phyloP scores from a whole-genome alignment of 2,797 vertebrate genomes.

The Vireo griseus region DNA sequence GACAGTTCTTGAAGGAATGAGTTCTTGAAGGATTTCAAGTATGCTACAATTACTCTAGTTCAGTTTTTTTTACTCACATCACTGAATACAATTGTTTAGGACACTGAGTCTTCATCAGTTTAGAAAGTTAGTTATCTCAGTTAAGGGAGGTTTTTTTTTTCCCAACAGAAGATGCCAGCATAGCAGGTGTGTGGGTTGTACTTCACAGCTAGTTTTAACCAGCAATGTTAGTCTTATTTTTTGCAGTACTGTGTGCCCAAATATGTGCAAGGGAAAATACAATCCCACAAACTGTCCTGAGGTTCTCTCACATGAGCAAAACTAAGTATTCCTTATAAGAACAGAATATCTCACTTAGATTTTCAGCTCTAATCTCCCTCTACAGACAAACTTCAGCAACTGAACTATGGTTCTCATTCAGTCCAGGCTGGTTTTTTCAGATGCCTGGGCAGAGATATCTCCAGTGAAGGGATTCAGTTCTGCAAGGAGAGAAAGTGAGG shows the following conservation, averaged over 20 bases:
- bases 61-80: neutral
- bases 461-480: neutral
- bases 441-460: neutral
- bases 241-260: neutral
- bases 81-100: neutral
- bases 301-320: neutral
- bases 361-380: constrained; percentile 35
- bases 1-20: neutral
- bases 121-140: neutral
- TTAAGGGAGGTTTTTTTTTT: neutral
- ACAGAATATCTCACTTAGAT: neutral
- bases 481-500: neutral
- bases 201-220: neutral
- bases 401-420: neutral
- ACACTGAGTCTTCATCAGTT: neutral
- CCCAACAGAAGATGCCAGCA: neutral
- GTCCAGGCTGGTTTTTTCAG: neutral
- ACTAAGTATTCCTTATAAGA: neutral
- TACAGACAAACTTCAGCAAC: constrained; percentile 28
- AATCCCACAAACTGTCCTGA: neutral
- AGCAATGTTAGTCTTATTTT: neutral
- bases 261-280: neutral
- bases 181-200: neutral
- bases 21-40: neutral
- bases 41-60: neutral